Conservation (phyloP, 1,140 invertebrate genomes). For the Drosophila nebulosa region DNA sequence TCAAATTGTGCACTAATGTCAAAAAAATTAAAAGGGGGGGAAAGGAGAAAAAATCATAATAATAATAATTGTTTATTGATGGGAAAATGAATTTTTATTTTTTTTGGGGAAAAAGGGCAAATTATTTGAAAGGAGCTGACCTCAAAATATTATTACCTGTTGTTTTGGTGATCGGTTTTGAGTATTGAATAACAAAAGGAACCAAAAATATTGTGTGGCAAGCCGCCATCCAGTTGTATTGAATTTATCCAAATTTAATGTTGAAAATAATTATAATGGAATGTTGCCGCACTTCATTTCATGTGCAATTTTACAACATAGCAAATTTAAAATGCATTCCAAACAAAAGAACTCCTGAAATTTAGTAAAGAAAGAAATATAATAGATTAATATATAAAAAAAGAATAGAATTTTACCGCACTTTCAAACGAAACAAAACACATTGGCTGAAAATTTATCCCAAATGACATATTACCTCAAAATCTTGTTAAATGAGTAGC, state of each 20-base stretch:
- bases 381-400: too few species aligned
- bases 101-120: constrained; percentile 41
- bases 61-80: constrained; percentile 68
- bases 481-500: too few species aligned
- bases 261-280: not conserved
- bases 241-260: not conserved
- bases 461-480: too few species aligned
- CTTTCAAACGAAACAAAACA: too few species aligned
- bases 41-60: constrained; percentile 29
- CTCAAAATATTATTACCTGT: constrained; percentile 27
- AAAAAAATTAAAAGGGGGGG: constrained; percentile 13
- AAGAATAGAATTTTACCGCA: too few species aligned
- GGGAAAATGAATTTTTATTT: constrained; percentile 46
- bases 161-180: constrained; percentile 35
- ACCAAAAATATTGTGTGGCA: not conserved
- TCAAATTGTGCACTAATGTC: constrained; percentile 43
- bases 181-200: not conserved
- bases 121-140: constrained; percentile 44
- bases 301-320: not conserved
- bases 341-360: too few species aligned
- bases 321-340: not conserved
- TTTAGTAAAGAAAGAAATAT: too few species aligned
- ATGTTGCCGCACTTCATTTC: not conserved
- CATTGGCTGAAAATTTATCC: too few species aligned
- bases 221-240: not conserved